phyloP scores from a whole-genome alignment of 2,888 invertebrate species.

The Odontomyia ornata region DNA sequence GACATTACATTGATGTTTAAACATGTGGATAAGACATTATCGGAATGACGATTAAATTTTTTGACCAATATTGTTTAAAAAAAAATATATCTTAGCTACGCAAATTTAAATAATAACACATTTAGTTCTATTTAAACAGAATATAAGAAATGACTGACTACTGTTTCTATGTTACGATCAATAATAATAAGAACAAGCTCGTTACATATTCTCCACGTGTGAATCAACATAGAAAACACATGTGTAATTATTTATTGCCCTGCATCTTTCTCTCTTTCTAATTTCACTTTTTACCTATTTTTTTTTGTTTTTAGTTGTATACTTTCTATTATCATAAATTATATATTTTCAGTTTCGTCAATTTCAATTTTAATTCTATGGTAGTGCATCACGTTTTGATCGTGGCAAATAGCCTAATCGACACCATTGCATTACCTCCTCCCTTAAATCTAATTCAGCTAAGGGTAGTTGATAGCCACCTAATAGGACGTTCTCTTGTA shows the following conservation, averaged over 20 bases:
- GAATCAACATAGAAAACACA: too few species aligned
- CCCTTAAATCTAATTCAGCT: conserved; percentile 74
- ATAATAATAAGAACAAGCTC: not conserved
- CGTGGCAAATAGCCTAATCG: conserved; percentile 68
- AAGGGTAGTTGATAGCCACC: conserved; percentile 90
- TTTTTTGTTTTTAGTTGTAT: not conserved
- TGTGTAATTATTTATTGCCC: conserved; percentile 5
- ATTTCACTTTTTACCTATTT: not conserved
- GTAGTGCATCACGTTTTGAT: conserved; percentile 49
- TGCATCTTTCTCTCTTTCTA: not conserved
- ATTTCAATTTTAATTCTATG: not conserved
- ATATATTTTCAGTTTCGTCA: too few species aligned
- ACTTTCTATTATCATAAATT: too few species aligned
- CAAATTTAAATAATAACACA: not conserved
- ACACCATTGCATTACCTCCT: conserved; percentile 89
- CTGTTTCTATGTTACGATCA: too few species aligned
- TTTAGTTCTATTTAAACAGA: too few species aligned
- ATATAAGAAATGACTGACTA: too few species aligned
- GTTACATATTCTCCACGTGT: not conserved
- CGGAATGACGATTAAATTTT: conserved; percentile 29
- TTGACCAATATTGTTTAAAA: not conserved
- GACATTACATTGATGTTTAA: not conserved
- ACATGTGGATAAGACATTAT: not conserved
- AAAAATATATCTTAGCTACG: conserved; percentile 19
- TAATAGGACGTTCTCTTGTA: conserved; percentile 94